Conservation (phyloP, 2,888 invertebrate genomes). For the Pseudanteris insignis region DNA sequence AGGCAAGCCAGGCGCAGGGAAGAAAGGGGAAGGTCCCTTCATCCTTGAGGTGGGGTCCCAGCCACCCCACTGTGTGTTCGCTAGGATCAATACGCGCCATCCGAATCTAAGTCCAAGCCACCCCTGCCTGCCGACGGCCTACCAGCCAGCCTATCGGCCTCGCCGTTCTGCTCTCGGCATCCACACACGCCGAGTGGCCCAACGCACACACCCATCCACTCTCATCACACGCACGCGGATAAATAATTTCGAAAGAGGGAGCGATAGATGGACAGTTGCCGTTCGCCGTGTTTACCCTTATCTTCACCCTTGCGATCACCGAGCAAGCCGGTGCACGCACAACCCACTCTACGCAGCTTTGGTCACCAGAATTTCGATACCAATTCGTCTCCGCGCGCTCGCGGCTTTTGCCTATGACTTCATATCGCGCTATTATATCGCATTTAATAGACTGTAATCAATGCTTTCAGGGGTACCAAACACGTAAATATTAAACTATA, state of each 20-base stretch:
- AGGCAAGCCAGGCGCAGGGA: constrained; percentile 22
- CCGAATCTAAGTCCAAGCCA: constrained; percentile 62
- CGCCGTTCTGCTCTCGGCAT: constrained; percentile 31
- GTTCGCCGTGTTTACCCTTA: not conserved
- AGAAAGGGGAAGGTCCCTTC: constrained; percentile 50
- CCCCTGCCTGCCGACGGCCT: constrained; percentile 55
- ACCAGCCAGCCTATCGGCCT: constrained; percentile 46
- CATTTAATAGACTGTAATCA: no score
- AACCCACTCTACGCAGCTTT: no score
- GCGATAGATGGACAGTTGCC: not conserved
- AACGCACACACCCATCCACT: constrained; percentile 26
- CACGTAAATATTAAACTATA: no score
- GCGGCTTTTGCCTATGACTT: no score
- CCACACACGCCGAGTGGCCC: constrained; percentile 27
- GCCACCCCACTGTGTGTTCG: constrained; percentile 61
- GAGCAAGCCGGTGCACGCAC: no score
- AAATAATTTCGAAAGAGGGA: constrained; percentile 22
- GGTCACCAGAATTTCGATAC: no score
- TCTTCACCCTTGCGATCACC: no score
- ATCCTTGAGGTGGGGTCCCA: constrained; percentile 60
- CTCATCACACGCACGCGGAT: constrained; percentile 23
- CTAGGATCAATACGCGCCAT: constrained; percentile 65
- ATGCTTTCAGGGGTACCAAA: no score
- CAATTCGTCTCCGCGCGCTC: no score
- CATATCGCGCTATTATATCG: no score